A percentile compares a stretch with the other conserved stretches of the same genome.
These are phyloP conservation scores for Heliconius ethilla DNA, from an alignment of 2,888 invertebrate genomes.

Conservation along the genomic window DNA sequence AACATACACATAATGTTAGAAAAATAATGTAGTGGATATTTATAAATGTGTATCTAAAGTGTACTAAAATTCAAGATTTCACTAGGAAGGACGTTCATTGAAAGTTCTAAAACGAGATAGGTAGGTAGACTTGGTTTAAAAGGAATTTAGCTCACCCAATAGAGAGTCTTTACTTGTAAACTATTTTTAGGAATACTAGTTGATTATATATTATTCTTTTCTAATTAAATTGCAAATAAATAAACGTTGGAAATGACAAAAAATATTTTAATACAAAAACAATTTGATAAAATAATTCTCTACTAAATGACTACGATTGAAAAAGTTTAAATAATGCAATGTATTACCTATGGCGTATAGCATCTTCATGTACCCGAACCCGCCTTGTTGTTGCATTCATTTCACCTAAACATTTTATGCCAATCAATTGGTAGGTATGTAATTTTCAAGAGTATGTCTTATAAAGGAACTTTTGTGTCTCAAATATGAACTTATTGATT, in stretches of 20 bases:
- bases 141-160: neutral
- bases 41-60: conserved; percentile 17
- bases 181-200: conserved; percentile 32
- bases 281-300: conserved; percentile 50
- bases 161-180: neutral
- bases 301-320: conserved; percentile 63
- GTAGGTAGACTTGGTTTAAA: neutral
- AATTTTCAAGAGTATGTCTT: conserved; percentile 33
- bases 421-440: conserved; percentile 57
- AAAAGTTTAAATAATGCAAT: conserved; percentile 60
- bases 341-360: conserved; percentile 80
- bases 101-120: conserved; percentile 17
- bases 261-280: conserved; percentile 37
- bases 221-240: conserved; percentile 50
- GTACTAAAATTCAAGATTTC: conserved; percentile 27
- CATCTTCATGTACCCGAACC: conserved; percentile 81
- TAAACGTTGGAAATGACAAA: conserved; percentile 34
- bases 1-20: neutral
- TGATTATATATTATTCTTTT: conserved; percentile 34
- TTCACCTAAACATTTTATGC: conserved; percentile 81
- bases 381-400: conserved; percentile 80
- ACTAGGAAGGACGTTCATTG: conserved; percentile 20
- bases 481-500: neutral
- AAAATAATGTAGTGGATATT: conserved; percentile 3
- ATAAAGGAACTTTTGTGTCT: neutral